These are phyloP conservation scores for Siderastrea radians DNA, from an alignment of 92 coral and sea anemone species.

Conservation along the genomic window DNA sequence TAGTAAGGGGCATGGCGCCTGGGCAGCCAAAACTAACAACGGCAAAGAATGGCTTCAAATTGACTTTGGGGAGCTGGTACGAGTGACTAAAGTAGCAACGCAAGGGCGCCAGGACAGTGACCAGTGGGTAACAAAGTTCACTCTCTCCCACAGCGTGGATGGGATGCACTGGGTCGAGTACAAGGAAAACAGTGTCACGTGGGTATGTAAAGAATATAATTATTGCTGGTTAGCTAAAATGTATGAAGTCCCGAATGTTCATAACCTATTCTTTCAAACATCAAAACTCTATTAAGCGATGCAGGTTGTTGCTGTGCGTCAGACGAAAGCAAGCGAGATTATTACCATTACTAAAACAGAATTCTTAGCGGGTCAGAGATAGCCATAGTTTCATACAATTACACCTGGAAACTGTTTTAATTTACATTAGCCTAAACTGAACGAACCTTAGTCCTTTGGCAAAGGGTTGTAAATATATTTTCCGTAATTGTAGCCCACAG, in stretches of 20 bases:
- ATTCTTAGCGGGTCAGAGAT: no score
- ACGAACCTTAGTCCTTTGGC: no score
- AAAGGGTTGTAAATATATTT: no score
- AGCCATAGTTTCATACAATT: background rate
- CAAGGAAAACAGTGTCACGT: slow-evolving; percentile 30
- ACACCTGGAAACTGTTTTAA: background rate
- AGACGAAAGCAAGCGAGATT: no score
- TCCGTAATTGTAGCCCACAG: no score
- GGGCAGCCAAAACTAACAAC: slow-evolving; percentile 27
- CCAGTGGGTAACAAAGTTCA: slow-evolving; percentile 41
- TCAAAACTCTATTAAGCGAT: no score
- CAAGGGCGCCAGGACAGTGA: slow-evolving; percentile 25
- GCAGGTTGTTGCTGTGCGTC: no score
- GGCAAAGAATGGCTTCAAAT: slow-evolving; percentile 46
- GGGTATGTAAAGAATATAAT: background rate
- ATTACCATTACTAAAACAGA: no score
- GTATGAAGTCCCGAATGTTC: background rate
- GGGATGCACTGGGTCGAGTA: slow-evolving; percentile 40
- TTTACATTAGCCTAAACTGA: no score
- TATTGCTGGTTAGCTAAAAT: no score
- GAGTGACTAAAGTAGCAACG: slow-evolving; percentile 39
- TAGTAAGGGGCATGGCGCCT: slow-evolving; percentile 14
- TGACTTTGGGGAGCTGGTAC: slow-evolving; percentile 40
- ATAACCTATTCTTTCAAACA: background rate
- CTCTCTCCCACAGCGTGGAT: slow-evolving; percentile 36